phyloP scores from a whole-genome alignment of 1,140 invertebrate genomes.

The Colletes gigas region DNA sequence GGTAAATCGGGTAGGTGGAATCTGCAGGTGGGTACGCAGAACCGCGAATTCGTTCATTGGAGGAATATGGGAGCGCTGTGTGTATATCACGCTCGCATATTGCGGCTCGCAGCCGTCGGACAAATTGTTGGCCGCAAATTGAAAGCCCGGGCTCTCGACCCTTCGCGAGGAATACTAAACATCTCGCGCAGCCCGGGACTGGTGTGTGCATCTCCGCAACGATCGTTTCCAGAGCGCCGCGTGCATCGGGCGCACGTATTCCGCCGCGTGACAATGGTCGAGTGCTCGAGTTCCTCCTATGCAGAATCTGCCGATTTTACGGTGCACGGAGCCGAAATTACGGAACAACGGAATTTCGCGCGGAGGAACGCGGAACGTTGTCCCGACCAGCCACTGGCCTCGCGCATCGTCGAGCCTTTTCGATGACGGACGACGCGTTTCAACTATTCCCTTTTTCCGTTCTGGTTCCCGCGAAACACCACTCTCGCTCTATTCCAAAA shows the following conservation, averaged over 20 bases:
- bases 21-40: background rate
- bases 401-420: background rate
- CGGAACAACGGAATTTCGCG: constrained; percentile 14
- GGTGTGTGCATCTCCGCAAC: constrained; percentile 12
- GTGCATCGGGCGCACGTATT: constrained; percentile 14
- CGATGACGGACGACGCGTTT: background rate
- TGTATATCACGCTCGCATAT: constrained; percentile 36
- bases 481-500: no score
- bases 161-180: constrained; percentile 76
- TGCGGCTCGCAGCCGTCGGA: constrained; percentile 44
- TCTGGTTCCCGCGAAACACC: background rate
- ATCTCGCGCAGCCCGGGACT: constrained; percentile 54
- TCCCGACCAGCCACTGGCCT: background rate
- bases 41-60: constrained; percentile 27
- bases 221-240: constrained; percentile 26
- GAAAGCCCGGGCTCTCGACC: constrained; percentile 66
- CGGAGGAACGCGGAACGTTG: constrained; percentile 9
- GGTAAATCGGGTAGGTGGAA: no score
- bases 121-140: constrained; percentile 77
- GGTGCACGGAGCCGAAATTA: constrained; percentile 14
- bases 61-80: constrained; percentile 1
- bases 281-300: background rate
- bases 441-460: background rate
- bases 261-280: constrained; percentile 38
- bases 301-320: constrained; percentile 31